Evolutionary conservation across 1,140 invertebrate species (phyloP).

Genomic region (Cylas formicarius): DNA sequence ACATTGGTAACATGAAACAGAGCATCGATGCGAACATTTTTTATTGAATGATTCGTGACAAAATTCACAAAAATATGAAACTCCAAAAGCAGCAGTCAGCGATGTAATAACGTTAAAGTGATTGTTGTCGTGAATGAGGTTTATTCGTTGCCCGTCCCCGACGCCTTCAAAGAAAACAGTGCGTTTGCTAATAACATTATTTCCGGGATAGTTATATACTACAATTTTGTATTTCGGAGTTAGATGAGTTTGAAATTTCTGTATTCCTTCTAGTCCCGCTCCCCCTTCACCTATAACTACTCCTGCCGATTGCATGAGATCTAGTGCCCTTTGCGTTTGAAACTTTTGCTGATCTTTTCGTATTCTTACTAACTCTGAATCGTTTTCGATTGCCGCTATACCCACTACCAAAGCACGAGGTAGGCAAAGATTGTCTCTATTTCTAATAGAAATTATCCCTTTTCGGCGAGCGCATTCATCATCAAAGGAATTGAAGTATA

Average conservation of each 20-base stretch:
- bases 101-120: conserved; percentile 7
- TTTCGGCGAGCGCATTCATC: conserved; percentile 7
- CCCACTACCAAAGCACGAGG: conserved; percentile 12
- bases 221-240: conserved; percentile 7
- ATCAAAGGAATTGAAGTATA: conserved; percentile 11
- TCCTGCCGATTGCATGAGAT: neutral
- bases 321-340: too few relatives aligned
- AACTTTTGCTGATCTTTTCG: neutral
- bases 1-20: neutral
- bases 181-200: too few relatives aligned
- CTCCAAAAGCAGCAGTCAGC: conserved; percentile 5
- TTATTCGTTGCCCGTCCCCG: too few relatives aligned
- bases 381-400: conserved; percentile 1
- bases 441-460: conserved; percentile 12
- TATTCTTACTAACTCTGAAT: conserved; percentile 2
- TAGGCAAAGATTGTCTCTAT: conserved; percentile 15
- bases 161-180: too few relatives aligned
- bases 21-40: neutral
- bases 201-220: conserved; percentile 6
- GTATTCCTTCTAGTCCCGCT: neutral
- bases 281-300: neutral
- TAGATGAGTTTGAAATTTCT: conserved; percentile 12
- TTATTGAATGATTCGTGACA: conserved; percentile 2
- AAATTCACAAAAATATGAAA: conserved; percentile 6
- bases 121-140: conserved; percentile 3